These are phyloP conservation scores for Drosophila nr. fundita DNA, from an alignment of 2,888 invertebrate genomes.

Conservation along the genomic window DNA sequence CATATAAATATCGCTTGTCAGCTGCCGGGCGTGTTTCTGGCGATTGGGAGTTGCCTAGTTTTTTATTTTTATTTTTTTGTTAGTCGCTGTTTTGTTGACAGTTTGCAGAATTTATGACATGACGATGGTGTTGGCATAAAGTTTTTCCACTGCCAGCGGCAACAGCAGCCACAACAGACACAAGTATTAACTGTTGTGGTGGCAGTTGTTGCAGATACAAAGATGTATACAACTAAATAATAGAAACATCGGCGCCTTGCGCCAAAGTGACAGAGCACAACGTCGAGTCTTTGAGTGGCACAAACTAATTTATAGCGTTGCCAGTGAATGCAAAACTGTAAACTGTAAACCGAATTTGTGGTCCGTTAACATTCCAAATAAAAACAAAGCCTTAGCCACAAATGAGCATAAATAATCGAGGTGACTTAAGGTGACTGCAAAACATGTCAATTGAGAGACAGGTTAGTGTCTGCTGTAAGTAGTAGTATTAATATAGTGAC, in stretches of 20 bases:
- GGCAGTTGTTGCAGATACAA: constrained; percentile 35
- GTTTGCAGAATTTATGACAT: constrained; percentile 73
- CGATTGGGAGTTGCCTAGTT: constrained; percentile 30
- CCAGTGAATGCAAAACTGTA: constrained; percentile 50
- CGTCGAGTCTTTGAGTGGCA: constrained; percentile 40
- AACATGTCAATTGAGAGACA: background rate
- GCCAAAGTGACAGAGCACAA: constrained; percentile 56
- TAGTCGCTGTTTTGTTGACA: constrained; percentile 62
- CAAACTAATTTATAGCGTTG: constrained; percentile 56
- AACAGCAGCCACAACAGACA: constrained; percentile 20
- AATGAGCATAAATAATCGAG: background rate
- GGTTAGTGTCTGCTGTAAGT: too few species aligned
- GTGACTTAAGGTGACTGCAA: background rate
- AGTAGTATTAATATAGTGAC: background rate
- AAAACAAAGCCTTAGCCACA: background rate
- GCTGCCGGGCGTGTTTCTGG: constrained; percentile 64
- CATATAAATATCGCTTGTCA: constrained; percentile 67
- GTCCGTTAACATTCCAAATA: constrained; percentile 4
- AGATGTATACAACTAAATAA: constrained; percentile 63
- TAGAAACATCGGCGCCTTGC: constrained; percentile 66
- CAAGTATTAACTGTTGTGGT: constrained; percentile 27
- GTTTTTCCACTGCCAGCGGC: constrained; percentile 45
- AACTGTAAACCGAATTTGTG: constrained; percentile 9
- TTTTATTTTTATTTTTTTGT: constrained; percentile 9
- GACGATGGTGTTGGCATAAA: constrained; percentile 58